These are phyloP conservation scores for Dilophus febrilis DNA, from an alignment of 2,888 invertebrate species.

Conservation along the genomic window DNA sequence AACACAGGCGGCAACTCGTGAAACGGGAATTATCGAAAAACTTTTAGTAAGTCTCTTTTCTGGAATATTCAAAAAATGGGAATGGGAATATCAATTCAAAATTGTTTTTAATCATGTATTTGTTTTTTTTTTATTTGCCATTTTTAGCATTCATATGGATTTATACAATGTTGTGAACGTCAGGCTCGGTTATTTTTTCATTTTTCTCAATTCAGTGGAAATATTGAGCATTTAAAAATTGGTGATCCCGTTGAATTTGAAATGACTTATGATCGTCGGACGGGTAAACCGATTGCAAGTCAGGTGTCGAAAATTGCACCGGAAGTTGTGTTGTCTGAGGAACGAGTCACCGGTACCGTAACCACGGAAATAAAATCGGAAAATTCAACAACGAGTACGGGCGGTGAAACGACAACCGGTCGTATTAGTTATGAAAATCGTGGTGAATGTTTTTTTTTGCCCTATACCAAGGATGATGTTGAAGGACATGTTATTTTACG, in stretches of 20 bases:
- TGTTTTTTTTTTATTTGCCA: conserved; percentile 15
- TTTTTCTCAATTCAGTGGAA: conserved; percentile 87
- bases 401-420: conserved; percentile 74
- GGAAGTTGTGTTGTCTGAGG: conserved; percentile 86
- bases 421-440: conserved; percentile 94
- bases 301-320: conserved; percentile 89
- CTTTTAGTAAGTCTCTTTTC: conserved; percentile 49
- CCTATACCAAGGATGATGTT: conserved; percentile 91
- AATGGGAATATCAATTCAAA: neutral
- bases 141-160: conserved; percentile 84
- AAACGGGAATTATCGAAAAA: conserved; percentile 95
- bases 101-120: conserved; percentile 1
- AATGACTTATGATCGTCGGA: conserved; percentile 93
- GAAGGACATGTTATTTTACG: conserved; percentile 78
- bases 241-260: conserved; percentile 98
- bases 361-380: conserved; percentile 78
- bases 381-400: conserved; percentile 28
- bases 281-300: conserved; percentile 94
- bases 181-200: conserved; percentile 95
- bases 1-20: conserved; percentile 67
- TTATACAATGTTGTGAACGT: conserved; percentile 95
- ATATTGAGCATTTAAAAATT: conserved; percentile 89
- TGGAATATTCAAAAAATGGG: neutral
- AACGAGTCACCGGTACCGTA: conserved; percentile 85
- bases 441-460: conserved; percentile 95